Evolutionary conservation across 2,888 invertebrate species (phyloP).

Genomic region (Cancer borealis): DNA sequence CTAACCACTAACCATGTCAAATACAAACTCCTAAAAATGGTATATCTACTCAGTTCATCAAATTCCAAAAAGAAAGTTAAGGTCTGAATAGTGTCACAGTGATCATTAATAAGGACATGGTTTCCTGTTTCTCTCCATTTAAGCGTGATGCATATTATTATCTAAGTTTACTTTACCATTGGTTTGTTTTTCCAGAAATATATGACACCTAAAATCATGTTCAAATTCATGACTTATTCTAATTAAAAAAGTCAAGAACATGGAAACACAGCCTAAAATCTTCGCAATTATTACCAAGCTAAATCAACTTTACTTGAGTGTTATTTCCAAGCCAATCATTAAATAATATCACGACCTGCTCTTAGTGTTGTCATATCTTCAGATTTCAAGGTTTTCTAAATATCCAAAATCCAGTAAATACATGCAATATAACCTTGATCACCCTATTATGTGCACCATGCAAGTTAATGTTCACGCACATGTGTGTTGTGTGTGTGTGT

Average conservation of each 20-base stretch:
- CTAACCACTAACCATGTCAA: background rate
- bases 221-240: background rate
- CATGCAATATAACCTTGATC: constrained; percentile 26
- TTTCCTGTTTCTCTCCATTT: background rate
- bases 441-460: background rate
- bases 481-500: background rate
- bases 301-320: background rate
- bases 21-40: background rate
- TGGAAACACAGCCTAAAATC: background rate
- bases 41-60: background rate
- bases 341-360: background rate
- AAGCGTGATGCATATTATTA: background rate
- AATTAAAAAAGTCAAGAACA: background rate
- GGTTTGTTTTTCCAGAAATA: background rate
- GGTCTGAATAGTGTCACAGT: no score
- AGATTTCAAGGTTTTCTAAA: constrained; percentile 2
- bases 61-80: background rate
- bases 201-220: background rate
- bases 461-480: background rate
- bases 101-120: no score
- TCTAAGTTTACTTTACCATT: background rate
- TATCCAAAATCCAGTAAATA: background rate
- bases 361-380: background rate
- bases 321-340: background rate
- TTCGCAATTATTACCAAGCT: background rate